A percentile compares a stretch with the other conserved stretches of the same genome.
Conservation (phyloP, 2,888 invertebrate genomes). For the Campoplex nolae region DNA sequence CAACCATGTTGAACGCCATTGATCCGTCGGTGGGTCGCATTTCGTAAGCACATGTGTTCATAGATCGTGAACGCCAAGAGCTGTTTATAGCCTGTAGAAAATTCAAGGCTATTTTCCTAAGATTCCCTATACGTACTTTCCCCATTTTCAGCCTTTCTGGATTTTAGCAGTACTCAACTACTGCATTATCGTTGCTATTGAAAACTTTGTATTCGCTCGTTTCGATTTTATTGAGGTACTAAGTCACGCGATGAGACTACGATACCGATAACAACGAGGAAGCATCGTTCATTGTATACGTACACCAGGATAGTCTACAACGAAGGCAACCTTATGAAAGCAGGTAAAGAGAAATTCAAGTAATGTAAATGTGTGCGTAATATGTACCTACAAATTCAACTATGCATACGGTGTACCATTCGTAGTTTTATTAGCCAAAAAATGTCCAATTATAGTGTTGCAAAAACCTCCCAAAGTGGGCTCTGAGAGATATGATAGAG, state of each 20-base stretch:
- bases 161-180: neutral
- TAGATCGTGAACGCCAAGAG: slow-evolving; percentile 7
- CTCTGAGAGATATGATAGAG: neutral
- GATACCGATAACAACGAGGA: slow-evolving; percentile 46
- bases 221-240: slow-evolving; percentile 9
- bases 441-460: neutral
- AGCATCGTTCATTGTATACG: slow-evolving; percentile 21
- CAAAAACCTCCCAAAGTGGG: neutral
- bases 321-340: neutral
- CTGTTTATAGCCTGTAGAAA: neutral
- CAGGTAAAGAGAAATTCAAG: neutral
- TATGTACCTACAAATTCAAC: neutral
- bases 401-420: neutral
- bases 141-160: neutral
- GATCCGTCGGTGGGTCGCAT: neutral
- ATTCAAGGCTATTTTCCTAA: slow-evolving; percentile 24
- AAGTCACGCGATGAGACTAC: slow-evolving; percentile 61
- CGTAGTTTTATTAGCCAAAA: neutral
- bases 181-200: slow-evolving; percentile 10
- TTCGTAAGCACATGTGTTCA: neutral
- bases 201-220: slow-evolving; percentile 34
- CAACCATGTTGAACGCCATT: neutral
- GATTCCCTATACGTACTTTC: neutral
- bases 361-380: neutral
- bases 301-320: slow-evolving; percentile 7